Percentiles rank a stretch among this genome's conserved stretches.
Evolutionary conservation across 2,888 invertebrate genomes (phyloP).

Genomic region (Rotaria socialis): DNA sequence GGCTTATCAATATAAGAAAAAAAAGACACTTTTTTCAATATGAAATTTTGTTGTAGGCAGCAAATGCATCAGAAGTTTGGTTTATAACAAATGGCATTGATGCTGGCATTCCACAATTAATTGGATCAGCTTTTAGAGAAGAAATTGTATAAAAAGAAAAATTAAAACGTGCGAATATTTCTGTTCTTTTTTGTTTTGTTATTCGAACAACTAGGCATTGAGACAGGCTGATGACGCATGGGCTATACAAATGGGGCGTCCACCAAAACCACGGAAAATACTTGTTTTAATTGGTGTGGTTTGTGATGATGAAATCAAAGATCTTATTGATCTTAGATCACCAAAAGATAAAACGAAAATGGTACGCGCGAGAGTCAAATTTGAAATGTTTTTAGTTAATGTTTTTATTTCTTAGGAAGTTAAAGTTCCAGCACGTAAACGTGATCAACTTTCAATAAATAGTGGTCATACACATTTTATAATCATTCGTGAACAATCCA

Average conservation of each 20-base stretch:
- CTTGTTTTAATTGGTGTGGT: slow-evolving; percentile 13
- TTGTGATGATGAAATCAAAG: slow-evolving; percentile 31
- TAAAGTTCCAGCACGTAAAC: slow-evolving; percentile 25
- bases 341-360: neutral
- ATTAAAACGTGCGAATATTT: neutral
- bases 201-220: neutral
- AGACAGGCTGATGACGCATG: slow-evolving; percentile 20
- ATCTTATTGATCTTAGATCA: slow-evolving; percentile 12
- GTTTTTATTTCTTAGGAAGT: neutral
- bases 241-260: slow-evolving; percentile 16
- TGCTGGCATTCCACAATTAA: slow-evolving; percentile 42
- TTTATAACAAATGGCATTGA: slow-evolving; percentile 45
- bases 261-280: neutral
- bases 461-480: slow-evolving; percentile 46
- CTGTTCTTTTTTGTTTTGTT: neutral
- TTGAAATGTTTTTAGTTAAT: neutral
- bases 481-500: slow-evolving; percentile 30
- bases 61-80: slow-evolving; percentile 46
- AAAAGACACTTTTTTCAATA: slow-evolving; percentile 36
- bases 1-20: neutral
- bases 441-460: slow-evolving; percentile 36
- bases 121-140: slow-evolving; percentile 44
- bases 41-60: slow-evolving; percentile 41
- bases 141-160: slow-evolving; percentile 8
- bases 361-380: neutral